Evolutionary conservation across 2,888 invertebrate genomes (phyloP), one percentile per base, ranked within the genome.

Genomic region (Sesamia inferens): DNA sequence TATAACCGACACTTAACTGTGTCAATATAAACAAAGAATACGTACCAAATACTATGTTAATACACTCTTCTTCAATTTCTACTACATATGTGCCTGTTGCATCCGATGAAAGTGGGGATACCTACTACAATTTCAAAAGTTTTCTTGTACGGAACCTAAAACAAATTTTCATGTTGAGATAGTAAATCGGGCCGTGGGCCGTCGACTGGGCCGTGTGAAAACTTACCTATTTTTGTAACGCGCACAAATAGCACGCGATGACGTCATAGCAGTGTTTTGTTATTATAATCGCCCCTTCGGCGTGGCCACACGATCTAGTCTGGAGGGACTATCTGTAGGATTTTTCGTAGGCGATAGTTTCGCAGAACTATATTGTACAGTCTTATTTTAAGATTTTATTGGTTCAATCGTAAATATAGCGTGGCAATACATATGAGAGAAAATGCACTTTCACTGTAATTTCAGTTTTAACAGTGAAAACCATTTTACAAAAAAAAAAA

Each of bases 161-260:
- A 44, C 57, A 62, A 71, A 70, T 16, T 10, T 51, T 70, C 63
- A 31, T 44, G 68, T 76, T 68, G 65, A 79, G 79, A 85, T 81
- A 79, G 76, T 75, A 31, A 68, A 67, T 73, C 66, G 54, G 39
- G 47, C 74, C 71, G 87, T 83, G 85, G 80, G 79, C 85, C 76
- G 84, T 83, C 80, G 73, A 78, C 92, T 77, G 86, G 81, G 86
- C 86, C 87, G 86, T 87, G 86, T 86, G 86, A 85, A 86, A 93
- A 90, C 85, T 79, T 85, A 81, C 88, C 90, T 92, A 93, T 93
- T 93, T 93, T 89, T 88, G 90, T 90, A 88, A 68, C 78, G 78
- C 76, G 80, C 90, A 84, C 87, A 91, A 93, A 93, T 93, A 93
- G 91, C 85, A 31, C 69, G n/a, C 74, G 5, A 61, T 89, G 88